Percentiles rank a stretch among this genome's conserved stretches.
phyloP scores from a whole-genome alignment of 2,113 vertebrate species.

The Gallinago media region DNA sequence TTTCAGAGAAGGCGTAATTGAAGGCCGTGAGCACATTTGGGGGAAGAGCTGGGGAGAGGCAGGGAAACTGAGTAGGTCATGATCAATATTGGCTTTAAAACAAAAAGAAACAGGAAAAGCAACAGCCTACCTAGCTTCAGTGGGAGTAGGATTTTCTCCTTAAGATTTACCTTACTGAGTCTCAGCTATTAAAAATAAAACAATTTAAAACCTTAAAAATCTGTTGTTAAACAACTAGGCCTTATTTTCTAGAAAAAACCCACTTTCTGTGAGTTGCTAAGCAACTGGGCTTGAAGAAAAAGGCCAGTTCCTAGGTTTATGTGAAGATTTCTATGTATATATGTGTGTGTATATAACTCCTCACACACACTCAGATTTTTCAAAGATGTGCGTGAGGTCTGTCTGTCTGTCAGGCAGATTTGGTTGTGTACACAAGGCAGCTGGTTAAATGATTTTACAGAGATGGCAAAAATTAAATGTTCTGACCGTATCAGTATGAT shows the following conservation, averaged over 20 bases:
- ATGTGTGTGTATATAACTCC: background rate
- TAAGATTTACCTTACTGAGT: background rate
- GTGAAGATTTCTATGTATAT: background rate
- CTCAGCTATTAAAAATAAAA: background rate
- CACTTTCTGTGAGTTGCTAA: constrained; percentile 47
- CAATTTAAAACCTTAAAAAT: background rate
- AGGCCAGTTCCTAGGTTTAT: background rate
- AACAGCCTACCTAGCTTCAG: background rate
- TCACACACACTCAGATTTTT: background rate
- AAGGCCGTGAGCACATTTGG: accelerated
- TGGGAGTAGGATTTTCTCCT: background rate
- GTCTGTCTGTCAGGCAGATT: background rate
- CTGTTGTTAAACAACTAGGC: background rate
- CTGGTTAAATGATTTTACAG: background rate
- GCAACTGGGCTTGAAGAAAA: constrained; percentile 47
- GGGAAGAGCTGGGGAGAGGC: background rate
- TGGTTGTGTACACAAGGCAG: background rate
- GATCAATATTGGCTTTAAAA: background rate
- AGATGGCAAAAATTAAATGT: background rate
- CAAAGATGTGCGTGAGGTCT: background rate
- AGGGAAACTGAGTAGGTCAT: background rate
- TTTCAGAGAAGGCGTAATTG: background rate
- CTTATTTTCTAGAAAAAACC: constrained; percentile 33
- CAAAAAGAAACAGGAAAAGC: background rate
- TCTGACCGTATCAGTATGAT: accelerated